These are phyloP conservation scores for Tetrax tetrax DNA, from an alignment of 2,113 vertebrate species.

Conservation along the genomic window DNA sequence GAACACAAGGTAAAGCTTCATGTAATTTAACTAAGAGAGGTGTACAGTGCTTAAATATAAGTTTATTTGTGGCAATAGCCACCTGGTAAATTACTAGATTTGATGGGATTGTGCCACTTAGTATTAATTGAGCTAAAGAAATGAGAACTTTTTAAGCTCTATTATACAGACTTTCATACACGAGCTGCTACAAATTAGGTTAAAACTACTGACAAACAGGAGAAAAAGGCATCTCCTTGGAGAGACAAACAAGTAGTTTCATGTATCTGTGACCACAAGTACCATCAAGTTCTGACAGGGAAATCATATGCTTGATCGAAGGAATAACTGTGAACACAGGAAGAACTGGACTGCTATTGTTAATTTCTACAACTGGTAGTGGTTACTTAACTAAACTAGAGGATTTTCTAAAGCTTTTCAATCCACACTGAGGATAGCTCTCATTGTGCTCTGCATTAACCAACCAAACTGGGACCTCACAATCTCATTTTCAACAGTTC, in stretches of 20 bases:
- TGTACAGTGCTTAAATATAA: neutral
- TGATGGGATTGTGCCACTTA: neutral
- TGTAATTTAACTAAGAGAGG: constrained; percentile 6
- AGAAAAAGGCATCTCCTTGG: neutral
- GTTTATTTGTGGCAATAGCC: neutral
- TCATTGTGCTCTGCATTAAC: neutral
- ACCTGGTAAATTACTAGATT: neutral
- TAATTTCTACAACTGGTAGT: neutral
- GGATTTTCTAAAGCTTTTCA: neutral
- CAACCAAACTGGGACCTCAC: neutral
- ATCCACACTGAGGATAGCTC: neutral
- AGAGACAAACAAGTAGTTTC: neutral
- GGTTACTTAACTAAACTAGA: neutral
- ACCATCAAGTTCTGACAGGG: neutral
- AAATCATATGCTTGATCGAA: neutral
- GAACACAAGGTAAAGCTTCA: neutral
- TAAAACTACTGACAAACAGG: neutral
- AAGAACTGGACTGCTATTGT: neutral
- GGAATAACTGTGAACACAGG: neutral
- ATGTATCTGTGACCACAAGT: neutral
- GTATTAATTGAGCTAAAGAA: neutral
- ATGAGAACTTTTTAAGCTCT: neutral
- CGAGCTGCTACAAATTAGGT: neutral
- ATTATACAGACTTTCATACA: neutral
- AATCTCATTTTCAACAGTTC: neutral